Evolutionary conservation across 1,140 invertebrate genomes (phyloP).

Genomic region (Hestina assimilis): DNA sequence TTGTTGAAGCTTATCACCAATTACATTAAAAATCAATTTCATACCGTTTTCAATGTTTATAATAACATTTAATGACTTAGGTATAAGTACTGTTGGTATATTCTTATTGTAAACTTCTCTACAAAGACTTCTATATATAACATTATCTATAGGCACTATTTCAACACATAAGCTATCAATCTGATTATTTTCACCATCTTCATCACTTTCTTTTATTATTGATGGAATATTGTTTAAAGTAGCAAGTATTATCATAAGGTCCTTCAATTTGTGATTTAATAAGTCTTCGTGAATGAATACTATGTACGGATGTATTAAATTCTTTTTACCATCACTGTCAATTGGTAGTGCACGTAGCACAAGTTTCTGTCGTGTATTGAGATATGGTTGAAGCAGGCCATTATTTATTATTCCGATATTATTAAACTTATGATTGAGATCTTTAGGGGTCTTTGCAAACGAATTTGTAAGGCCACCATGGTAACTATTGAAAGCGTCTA

Average conservation of each 20-base stretch:
- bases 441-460: constrained; percentile 30
- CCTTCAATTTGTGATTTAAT: constrained; percentile 49
- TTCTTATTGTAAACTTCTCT: constrained; percentile 63
- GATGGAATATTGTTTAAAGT: constrained; percentile 64
- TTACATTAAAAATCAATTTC: constrained; percentile 64
- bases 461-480: constrained; percentile 27
- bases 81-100: constrained; percentile 69
- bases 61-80: constrained; percentile 65
- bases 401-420: constrained; percentile 62
- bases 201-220: constrained; percentile 41
- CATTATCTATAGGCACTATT: constrained; percentile 61
- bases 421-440: constrained; percentile 44
- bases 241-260: constrained; percentile 55
- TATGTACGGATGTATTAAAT: constrained; percentile 70
- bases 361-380: constrained; percentile 49
- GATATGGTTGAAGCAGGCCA: constrained; percentile 53
- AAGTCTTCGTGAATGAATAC: constrained; percentile 69
- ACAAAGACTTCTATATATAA: constrained; percentile 61
- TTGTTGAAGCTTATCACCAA: constrained; percentile 55
- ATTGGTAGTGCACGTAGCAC: constrained; percentile 60
- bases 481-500: constrained; percentile 60
- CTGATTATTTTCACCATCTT: constrained; percentile 41
- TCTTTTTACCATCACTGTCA: constrained; percentile 68
- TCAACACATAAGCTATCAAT: constrained; percentile 67
- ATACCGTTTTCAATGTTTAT: constrained; percentile 67